These are phyloP conservation scores for Pluvialis apricaria DNA, from an alignment of 2,113 vertebrate genomes.

Conservation along the genomic window DNA sequence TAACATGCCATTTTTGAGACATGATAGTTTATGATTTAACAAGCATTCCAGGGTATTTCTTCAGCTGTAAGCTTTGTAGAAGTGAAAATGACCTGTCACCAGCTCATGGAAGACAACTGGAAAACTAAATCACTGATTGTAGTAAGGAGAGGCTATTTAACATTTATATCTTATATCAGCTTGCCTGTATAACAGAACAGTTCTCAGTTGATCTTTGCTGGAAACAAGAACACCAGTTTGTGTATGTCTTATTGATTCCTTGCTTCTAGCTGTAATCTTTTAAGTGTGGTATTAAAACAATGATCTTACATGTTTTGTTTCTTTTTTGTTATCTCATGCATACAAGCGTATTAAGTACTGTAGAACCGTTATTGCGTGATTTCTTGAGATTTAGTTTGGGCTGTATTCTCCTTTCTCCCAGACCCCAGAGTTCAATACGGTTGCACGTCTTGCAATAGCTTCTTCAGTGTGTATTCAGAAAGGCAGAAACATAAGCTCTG, in stretches of 20 bases:
- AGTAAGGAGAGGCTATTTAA: neutral
- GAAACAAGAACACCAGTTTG: neutral
- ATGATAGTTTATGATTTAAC: neutral
- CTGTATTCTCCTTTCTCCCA: neutral
- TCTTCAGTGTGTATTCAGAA: neutral
- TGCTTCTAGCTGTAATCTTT: neutral
- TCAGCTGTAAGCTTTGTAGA: neutral
- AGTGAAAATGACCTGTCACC: neutral
- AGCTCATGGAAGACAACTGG: neutral
- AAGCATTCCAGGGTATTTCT: neutral
- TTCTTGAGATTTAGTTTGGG: neutral
- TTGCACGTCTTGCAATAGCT: neutral
- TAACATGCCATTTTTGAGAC: neutral
- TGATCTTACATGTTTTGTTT: neutral
- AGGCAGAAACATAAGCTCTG: neutral
- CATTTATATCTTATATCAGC: neutral
- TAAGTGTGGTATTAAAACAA: neutral
- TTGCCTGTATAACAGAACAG: neutral
- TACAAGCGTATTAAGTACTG: neutral
- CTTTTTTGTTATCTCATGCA: neutral
- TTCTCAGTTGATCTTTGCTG: neutral
- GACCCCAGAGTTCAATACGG: fast-evolving
- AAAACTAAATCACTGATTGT: neutral
- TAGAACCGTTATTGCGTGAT: neutral
- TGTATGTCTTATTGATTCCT: neutral